Evolutionary conservation across 2,113 vertebrate genomes (phyloP), one percentile per base, ranked within the genome.

Genomic region (Paramisgurnus dabryanus): DNA sequence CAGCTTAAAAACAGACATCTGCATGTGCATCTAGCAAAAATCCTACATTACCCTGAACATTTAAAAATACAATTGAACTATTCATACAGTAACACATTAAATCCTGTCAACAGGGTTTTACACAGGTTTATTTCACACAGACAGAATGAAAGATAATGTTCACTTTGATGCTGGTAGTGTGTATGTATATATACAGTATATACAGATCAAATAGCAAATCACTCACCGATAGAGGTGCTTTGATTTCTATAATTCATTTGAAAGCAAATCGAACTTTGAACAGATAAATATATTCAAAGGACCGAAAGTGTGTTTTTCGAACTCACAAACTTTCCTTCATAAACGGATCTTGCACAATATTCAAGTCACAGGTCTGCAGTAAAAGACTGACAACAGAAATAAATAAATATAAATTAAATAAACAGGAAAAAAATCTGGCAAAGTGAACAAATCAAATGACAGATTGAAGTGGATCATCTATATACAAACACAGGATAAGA

Each of bases 401-500:
- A 22, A 61, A 61, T 61, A 61, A 13, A 74, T 47, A 47, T 47
- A 13, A 22, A 74, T 43, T 18, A 40, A 58, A 58, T 18, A 13
- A 7, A 13, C 5, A 2, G n/a, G 17, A 5, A 43, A 43, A 72
- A 72, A 18, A 70, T 53, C 12, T 7, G 4, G n/a, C 55, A 27
- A 58, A 58, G 55, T 58, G 17, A 58, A 58, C n/a, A n/a, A 58
- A 34, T 34, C 27, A 34, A 34, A 34, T 18, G 3, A 58, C 55
- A 58, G n/a, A 5, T 15, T 13, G 8, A 41, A 74, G 39, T 58
- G 69, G 69, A 58, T 72, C 53, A 34, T 39, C 50, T 43, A 8
- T 57, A 57, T 43, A 83, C 53, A 85, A n/a, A 83, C 53, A 50
- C 27, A 13, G 78, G 34, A 76, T 67, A 40, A 45, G 39, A 80